Conservation (phyloP, 2,113 vertebrate species). For the Sigmodon hispidus region DNA sequence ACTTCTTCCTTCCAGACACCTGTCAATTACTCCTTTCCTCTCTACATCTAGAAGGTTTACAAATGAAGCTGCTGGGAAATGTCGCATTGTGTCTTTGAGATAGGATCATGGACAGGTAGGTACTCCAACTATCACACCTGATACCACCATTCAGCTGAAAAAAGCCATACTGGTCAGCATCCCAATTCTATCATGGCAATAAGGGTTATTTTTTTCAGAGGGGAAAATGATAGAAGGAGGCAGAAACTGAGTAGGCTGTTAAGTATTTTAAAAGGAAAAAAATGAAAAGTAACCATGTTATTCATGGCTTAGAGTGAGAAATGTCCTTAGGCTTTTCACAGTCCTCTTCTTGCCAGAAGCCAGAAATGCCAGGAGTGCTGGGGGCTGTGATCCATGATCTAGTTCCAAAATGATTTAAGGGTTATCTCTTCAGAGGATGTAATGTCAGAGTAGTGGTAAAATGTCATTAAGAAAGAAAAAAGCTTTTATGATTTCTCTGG, state of each 20-base stretch:
- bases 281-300: not conserved
- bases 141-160: not conserved
- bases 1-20: not conserved
- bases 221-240: not conserved
- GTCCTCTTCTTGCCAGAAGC: not conserved
- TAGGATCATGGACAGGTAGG: no score
- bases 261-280: not conserved
- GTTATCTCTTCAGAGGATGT: not conserved
- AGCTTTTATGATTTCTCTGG: not conserved
- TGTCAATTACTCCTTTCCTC: not conserved
- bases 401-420: not conserved
- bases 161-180: not conserved
- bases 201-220: not conserved
- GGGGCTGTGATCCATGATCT: not conserved
- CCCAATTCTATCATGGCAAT: not conserved
- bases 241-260: not conserved
- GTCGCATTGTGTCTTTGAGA: not conserved
- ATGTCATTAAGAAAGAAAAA: not conserved
- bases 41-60: not conserved
- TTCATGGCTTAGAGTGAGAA: not conserved
- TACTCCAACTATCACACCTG: not conserved
- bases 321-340: not conserved
- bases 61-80: not conserved
- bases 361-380: not conserved
- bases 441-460: not conserved